A percentile compares a stretch with the other conserved stretches of the same genome.
These are phyloP conservation scores for Onychostoma macrolepis DNA, from an alignment of 2,113 vertebrate genomes.

Conservation along the genomic window DNA sequence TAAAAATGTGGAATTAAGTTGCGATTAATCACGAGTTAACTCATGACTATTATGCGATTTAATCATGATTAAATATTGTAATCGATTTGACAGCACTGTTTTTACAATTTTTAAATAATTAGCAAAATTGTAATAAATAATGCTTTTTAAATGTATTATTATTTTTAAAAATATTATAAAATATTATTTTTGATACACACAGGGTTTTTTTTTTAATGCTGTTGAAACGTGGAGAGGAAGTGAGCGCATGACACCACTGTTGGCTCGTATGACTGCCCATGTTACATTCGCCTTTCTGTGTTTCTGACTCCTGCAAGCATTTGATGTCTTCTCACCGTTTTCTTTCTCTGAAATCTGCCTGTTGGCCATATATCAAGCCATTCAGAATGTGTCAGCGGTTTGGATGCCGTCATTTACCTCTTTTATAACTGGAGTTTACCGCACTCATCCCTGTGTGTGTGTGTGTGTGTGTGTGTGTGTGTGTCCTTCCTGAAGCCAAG, in stretches of 20 bases:
- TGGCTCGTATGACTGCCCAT: neutral
- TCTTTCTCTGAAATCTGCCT: neutral
- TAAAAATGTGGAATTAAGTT: too few relatives aligned
- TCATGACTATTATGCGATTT: too few relatives aligned
- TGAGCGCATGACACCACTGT: neutral
- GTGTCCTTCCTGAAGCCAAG: constrained; percentile 1
- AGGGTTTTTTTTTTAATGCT: neutral
- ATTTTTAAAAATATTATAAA: too few relatives aligned
- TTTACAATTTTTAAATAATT: too few relatives aligned
- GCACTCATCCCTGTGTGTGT: neutral
- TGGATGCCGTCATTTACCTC: neutral
- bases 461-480: constrained; percentile 9
- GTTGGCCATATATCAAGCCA: neutral
- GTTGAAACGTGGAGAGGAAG: neutral
- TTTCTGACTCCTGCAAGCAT: neutral
- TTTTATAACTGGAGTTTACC: neutral
- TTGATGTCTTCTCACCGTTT: neutral
- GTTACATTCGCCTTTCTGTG: neutral
- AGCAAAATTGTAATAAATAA: too few relatives aligned
- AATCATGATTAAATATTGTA: too few relatives aligned
- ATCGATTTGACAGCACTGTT: too few relatives aligned
- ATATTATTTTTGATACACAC: neutral
- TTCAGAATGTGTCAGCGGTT: neutral
- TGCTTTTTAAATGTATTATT: too few relatives aligned
- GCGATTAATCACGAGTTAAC: too few relatives aligned